Evolutionary conservation across 2,888 invertebrate genomes (phyloP), one percentile per base, ranked within the genome.

Genomic region (Melinaea marsaeus): DNA sequence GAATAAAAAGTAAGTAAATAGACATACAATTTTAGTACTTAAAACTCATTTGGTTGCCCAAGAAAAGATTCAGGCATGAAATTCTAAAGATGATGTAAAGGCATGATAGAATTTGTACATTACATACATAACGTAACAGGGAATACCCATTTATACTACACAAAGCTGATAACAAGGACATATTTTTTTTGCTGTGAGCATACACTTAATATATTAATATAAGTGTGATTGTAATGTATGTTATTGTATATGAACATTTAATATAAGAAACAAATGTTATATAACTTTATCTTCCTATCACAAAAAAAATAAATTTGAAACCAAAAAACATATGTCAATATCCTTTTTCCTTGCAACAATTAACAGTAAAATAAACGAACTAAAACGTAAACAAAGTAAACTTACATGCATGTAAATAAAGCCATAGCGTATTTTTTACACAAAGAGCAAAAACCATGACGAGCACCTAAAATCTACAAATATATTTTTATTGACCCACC

Each of bases 401-500:
- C 86, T 86, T 85, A 87, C 87, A 85, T 83, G 83, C 84, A 79
- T 72, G 70, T 69, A 79, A 78, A 79, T 70, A 79, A 80, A 81
- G 78, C 80, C 79, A 81, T 81, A 74, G 64, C 77, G 67, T 76
- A 77, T 70, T 71, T 76, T 73, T 69, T 76, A 78, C 72, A 74
- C 72, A 84, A 83, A 81, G 86, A 87, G 87, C 86, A 86, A 87
- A 88, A 81, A 83, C 86, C 87, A 88, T 86, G 84, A 83, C 78
- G 76, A 78, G 73, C 76, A 78, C 75, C 75, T 79, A 81, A 81
- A 79, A 73, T 75, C 74, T 79, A 81, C 70, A 81, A 81, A 80
- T 76, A 78, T 73, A 80, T 82, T 82, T 79, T 80, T 79, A 79
- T 78, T 84, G 79, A 84, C 85, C 85, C 80, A 78, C 80, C 81